phyloP scores from a whole-genome alignment of 2,113 vertebrate species.

The Pandion haliaetus region DNA sequence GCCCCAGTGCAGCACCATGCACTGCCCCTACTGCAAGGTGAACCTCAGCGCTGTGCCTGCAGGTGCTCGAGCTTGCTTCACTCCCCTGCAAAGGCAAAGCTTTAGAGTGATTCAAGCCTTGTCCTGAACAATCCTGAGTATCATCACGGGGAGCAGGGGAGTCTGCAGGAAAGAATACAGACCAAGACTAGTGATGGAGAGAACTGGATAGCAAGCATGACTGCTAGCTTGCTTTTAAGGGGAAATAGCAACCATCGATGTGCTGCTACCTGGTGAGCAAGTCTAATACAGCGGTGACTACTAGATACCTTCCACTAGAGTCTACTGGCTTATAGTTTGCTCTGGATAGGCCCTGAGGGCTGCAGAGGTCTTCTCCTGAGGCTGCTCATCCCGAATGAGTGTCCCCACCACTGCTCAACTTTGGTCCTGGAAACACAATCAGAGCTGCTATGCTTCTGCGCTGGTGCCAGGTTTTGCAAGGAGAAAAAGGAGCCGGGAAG shows the following conservation, averaged over 20 bases:
- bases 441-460: not conserved
- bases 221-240: not conserved
- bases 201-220: not conserved
- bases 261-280: not conserved
- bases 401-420: not conserved
- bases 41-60: fast-evolving
- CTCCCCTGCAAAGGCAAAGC: not conserved
- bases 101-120: not conserved
- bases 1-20: fast-evolving
- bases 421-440: not conserved
- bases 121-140: not conserved
- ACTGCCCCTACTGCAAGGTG: not conserved
- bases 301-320: not conserved
- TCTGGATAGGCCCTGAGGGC: not conserved
- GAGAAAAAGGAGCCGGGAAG: not conserved
- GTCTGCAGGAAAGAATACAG: not conserved
- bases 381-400: not conserved
- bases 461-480: not conserved
- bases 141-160: not conserved
- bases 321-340: not conserved
- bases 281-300: not conserved
- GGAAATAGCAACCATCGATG: not conserved
- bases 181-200: not conserved
- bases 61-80: fast-evolving
- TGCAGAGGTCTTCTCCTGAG: not conserved